Evolutionary conservation across 2,113 vertebrate genomes (phyloP).

Genomic region (Danionella cerebrum): DNA sequence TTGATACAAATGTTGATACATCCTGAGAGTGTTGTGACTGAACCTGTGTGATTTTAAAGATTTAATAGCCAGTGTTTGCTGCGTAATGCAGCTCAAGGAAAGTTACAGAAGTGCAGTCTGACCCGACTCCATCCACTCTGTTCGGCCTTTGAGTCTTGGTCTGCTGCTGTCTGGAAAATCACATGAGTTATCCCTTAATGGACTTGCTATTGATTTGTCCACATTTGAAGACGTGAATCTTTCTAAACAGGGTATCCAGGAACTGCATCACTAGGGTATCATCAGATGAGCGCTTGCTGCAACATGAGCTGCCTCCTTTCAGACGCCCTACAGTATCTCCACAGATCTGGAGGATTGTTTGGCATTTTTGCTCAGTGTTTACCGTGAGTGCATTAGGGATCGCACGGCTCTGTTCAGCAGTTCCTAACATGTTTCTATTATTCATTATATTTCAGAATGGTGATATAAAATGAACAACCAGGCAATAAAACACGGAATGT

Average conservation of each 20-base stretch:
- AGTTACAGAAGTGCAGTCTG: conserved; percentile 38
- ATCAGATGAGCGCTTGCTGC: conserved; percentile 14
- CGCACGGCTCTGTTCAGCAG: not conserved
- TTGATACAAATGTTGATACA: too few relatives aligned
- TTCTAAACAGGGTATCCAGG: conserved; percentile 50
- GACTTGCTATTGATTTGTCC: conserved; percentile 61
- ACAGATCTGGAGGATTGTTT: not conserved
- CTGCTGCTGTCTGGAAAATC: conserved; percentile 43
- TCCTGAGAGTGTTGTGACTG: too few relatives aligned
- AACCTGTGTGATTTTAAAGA: too few relatives aligned
- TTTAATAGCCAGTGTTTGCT: too few relatives aligned
- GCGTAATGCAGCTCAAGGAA: too few relatives aligned
- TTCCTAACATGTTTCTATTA: too few relatives aligned
- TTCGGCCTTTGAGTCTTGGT: conserved; percentile 38
- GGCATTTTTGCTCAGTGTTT: too few relatives aligned
- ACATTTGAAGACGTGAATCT: conserved; percentile 55
- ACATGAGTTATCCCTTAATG: conserved; percentile 53
- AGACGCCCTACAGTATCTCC: not conserved
- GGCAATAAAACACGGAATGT: too few relatives aligned
- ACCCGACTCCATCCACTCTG: conserved; percentile 33
- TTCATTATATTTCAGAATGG: too few relatives aligned
- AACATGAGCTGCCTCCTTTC: conserved; percentile 20
- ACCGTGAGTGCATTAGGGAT: too few relatives aligned
- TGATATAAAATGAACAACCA: too few relatives aligned
- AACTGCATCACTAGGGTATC: conserved; percentile 52